These are phyloP conservation scores for Eledone cirrhosa DNA, from an alignment of 2,888 invertebrate species.

Conservation along the genomic window DNA sequence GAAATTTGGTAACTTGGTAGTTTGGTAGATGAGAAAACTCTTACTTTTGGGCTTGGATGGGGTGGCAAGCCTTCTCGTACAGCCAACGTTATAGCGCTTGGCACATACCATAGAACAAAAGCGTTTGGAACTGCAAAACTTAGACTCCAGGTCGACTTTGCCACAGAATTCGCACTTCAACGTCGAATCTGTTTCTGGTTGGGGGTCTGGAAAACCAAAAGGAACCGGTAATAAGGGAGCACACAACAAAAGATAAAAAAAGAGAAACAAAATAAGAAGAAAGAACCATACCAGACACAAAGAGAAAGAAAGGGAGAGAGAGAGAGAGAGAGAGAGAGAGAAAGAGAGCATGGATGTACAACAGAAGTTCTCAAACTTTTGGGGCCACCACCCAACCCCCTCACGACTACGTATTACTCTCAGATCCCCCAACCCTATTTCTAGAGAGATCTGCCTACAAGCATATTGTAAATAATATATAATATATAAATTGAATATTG, in stretches of 20 bases:
- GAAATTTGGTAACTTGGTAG: not conserved
- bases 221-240: not conserved
- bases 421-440: too few relatives aligned
- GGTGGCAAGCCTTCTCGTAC: constrained; percentile 62
- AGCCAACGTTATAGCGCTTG: constrained; percentile 71
- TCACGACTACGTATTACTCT: too few relatives aligned
- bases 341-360: not conserved
- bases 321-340: not conserved
- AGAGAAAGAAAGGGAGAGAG: not conserved
- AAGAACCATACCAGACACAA: not conserved
- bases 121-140: constrained; percentile 77
- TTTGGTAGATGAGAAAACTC: constrained; percentile 31
- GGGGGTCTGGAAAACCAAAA: constrained; percentile 27
- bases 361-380: too few relatives aligned
- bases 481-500: too few relatives aligned
- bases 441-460: too few relatives aligned
- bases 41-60: constrained; percentile 36
- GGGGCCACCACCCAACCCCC: too few relatives aligned
- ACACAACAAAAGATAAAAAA: not conserved
- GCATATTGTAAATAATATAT: too few relatives aligned
- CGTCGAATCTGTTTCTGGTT: constrained; percentile 26
- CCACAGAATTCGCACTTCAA: constrained; percentile 79
- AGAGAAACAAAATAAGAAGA: not conserved
- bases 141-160: constrained; percentile 73
- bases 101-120: constrained; percentile 82